phyloP scores from a whole-genome alignment of 2,888 invertebrate genomes.

The Nomada ferruginata region DNA sequence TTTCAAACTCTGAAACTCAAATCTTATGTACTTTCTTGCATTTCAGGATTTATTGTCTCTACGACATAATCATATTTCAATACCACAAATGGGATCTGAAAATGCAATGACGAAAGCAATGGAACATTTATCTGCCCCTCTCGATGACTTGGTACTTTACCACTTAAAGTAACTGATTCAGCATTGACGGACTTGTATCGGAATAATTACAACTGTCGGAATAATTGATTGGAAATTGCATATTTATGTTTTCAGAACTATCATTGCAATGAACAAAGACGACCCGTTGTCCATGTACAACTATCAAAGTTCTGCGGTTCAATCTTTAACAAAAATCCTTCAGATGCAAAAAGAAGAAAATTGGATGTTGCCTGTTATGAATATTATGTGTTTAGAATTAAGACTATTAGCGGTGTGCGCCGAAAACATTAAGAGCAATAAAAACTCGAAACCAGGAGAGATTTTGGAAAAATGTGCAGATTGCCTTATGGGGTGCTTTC shows the following conservation, averaged over 20 bases:
- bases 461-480: slow-evolving; percentile 97
- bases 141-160: slow-evolving; percentile 79
- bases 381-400: slow-evolving; percentile 94
- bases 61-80: slow-evolving; percentile 74
- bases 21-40: slow-evolving; percentile 28
- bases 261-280: slow-evolving; percentile 84
- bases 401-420: slow-evolving; percentile 93
- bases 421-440: slow-evolving; percentile 86
- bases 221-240: not conserved
- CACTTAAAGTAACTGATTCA: slow-evolving; percentile 77
- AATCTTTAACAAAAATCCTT: slow-evolving; percentile 92
- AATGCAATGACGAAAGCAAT: slow-evolving; percentile 76
- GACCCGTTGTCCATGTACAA: slow-evolving; percentile 89
- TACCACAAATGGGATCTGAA: slow-evolving; percentile 76
- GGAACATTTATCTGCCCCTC: slow-evolving; percentile 77
- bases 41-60: slow-evolving; percentile 79
- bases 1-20: not conserved
- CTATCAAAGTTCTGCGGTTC: slow-evolving; percentile 91
- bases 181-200: not conserved
- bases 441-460: slow-evolving; percentile 87
- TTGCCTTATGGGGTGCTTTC: slow-evolving; percentile 95
- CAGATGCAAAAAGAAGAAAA: slow-evolving; percentile 97
- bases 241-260: slow-evolving; percentile 83
- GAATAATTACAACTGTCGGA: not conserved
- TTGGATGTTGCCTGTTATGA: slow-evolving; percentile 98